Evolutionary conservation across 2,797 vertebrate species (phyloP), one percentile per base, ranked within the genome.

Genomic region (Sus cebifrons): DNA sequence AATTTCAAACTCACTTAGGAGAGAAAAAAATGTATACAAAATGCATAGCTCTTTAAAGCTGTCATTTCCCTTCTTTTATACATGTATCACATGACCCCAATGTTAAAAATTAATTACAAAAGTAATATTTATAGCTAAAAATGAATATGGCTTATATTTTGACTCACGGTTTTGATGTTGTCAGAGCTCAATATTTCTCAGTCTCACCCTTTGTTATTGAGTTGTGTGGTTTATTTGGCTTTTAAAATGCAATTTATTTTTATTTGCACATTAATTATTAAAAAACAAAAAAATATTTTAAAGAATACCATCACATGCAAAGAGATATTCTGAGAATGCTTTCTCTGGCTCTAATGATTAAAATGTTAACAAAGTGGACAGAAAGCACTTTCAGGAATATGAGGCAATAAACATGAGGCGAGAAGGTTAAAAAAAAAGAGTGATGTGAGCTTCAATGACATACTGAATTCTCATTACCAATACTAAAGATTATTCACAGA

Each of bases 191-290:
- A 73, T 84, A 49, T 83, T 32, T 83, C 40, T 93, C 78, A 85
- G 17, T 29, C 27, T 89, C 78, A 70, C 8, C 75, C 52, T 73
- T 89, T 82, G 44, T 44, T 92, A 3, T 64, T 90, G 81, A 95
- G 58, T 86, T 95, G 13, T 49, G 18, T 4, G 79, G 20, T 78
- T 81, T 93, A 68, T 83, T 79, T 96, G 77, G 21, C 36, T 88
- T 96, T 84, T 94, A 92, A 71, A 95, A 87, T 67, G 73, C 25
- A 90, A 64, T 75, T 91, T 91, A 85, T 87, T 74, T 58, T 93
- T 64, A 75, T 96, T 91, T 95, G 40, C 65, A 86, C 21, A 85
- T 87, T 77, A 95, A 65, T 91, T 93, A 82, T 85, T 94, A 17
- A 78, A 65, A 79, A 56, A 16, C 4, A n/a, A 77, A 67, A 90